phyloP scores from a whole-genome alignment of 2,888 invertebrate species.

The Cacoxenus indagator region DNA sequence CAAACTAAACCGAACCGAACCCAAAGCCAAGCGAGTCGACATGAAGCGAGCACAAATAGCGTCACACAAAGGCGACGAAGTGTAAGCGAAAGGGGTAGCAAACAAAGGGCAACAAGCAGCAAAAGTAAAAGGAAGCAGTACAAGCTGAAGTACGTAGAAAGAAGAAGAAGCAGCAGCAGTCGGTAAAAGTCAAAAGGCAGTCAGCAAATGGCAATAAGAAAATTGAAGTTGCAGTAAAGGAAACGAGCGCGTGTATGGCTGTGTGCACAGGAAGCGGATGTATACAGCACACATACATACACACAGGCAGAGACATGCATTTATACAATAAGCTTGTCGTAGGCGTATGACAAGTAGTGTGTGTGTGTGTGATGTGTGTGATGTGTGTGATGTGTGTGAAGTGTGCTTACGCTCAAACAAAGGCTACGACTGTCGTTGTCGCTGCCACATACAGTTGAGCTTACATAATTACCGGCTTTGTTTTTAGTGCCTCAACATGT shows the following conservation, averaged over 20 bases:
- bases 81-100: not conserved
- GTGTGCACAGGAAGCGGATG: slow-evolving; percentile 4
- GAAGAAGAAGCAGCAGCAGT: not conserved
- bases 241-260: not conserved
- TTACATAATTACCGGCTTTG: slow-evolving; percentile 11
- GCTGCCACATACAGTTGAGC: not conserved
- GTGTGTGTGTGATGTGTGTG: not conserved
- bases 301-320: not conserved
- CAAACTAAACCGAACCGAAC: not conserved
- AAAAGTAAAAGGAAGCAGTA: not conserved
- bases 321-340: not conserved
- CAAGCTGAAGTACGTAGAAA: too few relatives aligned
- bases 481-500: slow-evolving; percentile 12
- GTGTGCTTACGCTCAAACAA: too few relatives aligned
- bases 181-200: not conserved
- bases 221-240: slow-evolving; percentile 12
- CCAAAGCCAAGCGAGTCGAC: not conserved
- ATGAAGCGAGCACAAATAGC: not conserved
- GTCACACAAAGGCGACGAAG: not conserved
- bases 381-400: too few relatives aligned
- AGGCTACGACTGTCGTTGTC: too few relatives aligned
- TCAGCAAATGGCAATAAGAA: slow-evolving; percentile 9
- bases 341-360: not conserved
- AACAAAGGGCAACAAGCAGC: not conserved
- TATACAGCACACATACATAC: not conserved